phyloP scores from a whole-genome alignment of 64 coral and sea anemone species.

The Catalaphyllia jardinei region DNA sequence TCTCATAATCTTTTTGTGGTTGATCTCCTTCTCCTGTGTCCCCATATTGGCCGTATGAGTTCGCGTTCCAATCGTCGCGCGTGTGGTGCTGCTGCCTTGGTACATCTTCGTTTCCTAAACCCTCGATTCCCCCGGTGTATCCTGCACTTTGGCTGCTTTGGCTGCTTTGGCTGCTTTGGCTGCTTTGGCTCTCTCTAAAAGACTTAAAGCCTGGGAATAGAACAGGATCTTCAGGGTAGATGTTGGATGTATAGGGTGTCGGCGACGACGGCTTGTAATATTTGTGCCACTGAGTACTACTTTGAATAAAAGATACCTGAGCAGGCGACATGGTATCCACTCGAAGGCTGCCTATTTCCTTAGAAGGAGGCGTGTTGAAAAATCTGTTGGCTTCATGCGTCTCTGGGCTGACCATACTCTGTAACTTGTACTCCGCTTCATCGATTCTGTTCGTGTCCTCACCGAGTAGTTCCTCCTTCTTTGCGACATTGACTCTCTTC shows the following conservation, averaged over 20 bases:
- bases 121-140: not conserved
- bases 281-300: constrained; percentile 64
- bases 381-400: constrained; percentile 38
- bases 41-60: constrained; percentile 4
- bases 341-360: constrained; percentile 35
- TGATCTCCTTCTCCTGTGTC: not conserved
- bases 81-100: not conserved
- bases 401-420: constrained; percentile 84
- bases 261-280: constrained; percentile 43
- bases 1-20: constrained; percentile 13
- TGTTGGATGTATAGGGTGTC: not conserved
- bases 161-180: not conserved
- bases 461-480: constrained; percentile 80
- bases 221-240: constrained; percentile 70
- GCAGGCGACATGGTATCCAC: constrained; percentile 66
- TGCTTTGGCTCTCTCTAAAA: not conserved
- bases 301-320: constrained; percentile 60
- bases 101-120: not conserved
- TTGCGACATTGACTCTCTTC: constrained; percentile 38
- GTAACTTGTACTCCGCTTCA: constrained; percentile 69
- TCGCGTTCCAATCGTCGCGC: constrained; percentile 5
- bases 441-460: constrained; percentile 77
- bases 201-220: constrained; percentile 38
- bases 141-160: not conserved
- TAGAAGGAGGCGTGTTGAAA: constrained; percentile 12